Evolutionary conservation across 2,113 vertebrate species (phyloP), one percentile per base, ranked within the genome.

Genomic region (Ochotona princeps): DNA sequence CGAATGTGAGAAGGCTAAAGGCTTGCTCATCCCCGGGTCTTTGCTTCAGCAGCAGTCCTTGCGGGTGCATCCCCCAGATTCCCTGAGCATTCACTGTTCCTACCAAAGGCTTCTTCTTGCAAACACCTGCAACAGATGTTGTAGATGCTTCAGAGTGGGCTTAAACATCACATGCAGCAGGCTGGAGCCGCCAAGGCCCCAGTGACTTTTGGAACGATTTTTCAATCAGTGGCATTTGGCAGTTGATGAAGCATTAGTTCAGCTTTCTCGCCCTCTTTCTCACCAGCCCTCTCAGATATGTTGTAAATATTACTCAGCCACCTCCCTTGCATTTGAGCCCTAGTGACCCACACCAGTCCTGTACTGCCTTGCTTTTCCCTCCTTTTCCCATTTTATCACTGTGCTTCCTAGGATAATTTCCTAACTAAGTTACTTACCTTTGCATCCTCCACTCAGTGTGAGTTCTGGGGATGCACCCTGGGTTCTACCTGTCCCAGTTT

Each of bases 161-260:
- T 18, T 30, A 30, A 2, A 7, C 6, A 21, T 15, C 8, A 47
- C 21, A 20, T 0, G n/a, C 23, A 54, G 17, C 12, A 65, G 49
- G 23, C 15, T 67, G 23, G 18, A 30, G 25, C 12, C 76, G 20
- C 54, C 25, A 7, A 11, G 23, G 72, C 51, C 30, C 47, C 84
- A n/a, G 5, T 23, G 44, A 0, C 13, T 70, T 20, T 63, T 5
- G 2, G 32, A 54, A 65, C 0, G 66, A 1, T 11, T 5, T 6
- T 76, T 65, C 26, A 91, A 7, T 57, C 17, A 67, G 26, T 78
- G 30, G 63, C 8, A 83, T 8, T 23, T 47, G 4, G 14, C 26
- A 54, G 28, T 26, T 81, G 28, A 13, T 80, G 15, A n/a, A 10
- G 51, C 78, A 80, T 35, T 4, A 87, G 28, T 18, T 38, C 54